A percentile compares a stretch with the other conserved stretches of the same genome.
phyloP scores from a whole-genome alignment of 92 coral and sea anemone genomes.

The Umimayanthus chanpuru region DNA sequence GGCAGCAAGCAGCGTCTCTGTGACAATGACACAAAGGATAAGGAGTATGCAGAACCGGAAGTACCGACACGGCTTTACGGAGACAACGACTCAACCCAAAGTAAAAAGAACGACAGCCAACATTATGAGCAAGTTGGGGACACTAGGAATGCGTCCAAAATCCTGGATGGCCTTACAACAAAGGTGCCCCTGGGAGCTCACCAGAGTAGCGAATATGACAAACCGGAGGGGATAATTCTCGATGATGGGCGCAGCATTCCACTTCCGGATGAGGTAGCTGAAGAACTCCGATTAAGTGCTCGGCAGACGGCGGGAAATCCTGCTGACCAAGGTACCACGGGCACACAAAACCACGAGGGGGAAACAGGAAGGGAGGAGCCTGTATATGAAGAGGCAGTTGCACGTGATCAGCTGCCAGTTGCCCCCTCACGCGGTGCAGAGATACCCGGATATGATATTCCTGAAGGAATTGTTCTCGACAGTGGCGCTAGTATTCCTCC shows the following conservation, averaged over 20 bases:
- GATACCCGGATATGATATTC: slow-evolving; percentile 25
- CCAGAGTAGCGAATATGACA: slow-evolving; percentile 6
- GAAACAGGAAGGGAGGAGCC: background rate
- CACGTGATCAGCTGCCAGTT: background rate
- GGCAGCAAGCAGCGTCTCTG: background rate
- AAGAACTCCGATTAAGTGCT: background rate
- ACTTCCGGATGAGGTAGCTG: background rate
- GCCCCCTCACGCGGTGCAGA: background rate
- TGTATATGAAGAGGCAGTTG: slow-evolving; percentile 1
- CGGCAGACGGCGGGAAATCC: background rate
- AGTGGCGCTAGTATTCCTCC: background rate
- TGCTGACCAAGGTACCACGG: background rate
- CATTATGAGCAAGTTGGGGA: slow-evolving; percentile 23
- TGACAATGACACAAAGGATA: too few species aligned
- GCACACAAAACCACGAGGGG: background rate
- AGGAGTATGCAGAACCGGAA: slow-evolving; percentile 3
- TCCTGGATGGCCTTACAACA: background rate
- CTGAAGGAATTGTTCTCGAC: background rate
- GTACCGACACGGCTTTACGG: background rate
- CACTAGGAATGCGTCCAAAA: background rate
- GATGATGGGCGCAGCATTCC: slow-evolving; percentile 14
- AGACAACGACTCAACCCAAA: background rate
- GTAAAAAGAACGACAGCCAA: background rate
- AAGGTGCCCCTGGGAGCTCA: background rate
- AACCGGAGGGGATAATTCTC: slow-evolving; percentile 19